Conservation (phyloP, 1,140 invertebrate genomes). For the Papilio polyxenes region DNA sequence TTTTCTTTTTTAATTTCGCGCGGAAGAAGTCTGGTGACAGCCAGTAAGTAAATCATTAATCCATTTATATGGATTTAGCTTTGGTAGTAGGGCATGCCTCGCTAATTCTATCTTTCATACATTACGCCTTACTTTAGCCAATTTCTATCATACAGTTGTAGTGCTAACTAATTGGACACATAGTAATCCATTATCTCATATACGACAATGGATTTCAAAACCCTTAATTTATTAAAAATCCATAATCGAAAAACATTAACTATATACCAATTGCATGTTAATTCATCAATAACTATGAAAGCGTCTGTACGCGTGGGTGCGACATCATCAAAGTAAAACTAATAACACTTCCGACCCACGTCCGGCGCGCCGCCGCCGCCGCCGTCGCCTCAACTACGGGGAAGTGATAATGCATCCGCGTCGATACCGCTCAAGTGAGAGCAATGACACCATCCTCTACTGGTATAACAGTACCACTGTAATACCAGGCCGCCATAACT, state of each 20-base stretch:
- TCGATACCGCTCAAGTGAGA: neutral
- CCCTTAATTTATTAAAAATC: neutral
- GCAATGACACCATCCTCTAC: neutral
- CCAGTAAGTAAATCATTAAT: too few relatives aligned
- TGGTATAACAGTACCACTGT: neutral
- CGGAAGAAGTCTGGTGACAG: too few relatives aligned
- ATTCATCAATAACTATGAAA: neutral
- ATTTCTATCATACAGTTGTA: neutral
- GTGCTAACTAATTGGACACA: neutral
- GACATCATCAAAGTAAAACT: constrained; percentile 17
- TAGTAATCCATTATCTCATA: neutral
- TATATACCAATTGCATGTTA: neutral
- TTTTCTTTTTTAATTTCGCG: too few relatives aligned
- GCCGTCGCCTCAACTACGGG: constrained; percentile 1
- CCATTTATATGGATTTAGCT: too few relatives aligned
- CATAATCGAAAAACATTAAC: neutral
- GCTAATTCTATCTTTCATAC: neutral
- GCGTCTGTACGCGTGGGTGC: neutral
- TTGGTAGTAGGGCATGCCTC: neutral
- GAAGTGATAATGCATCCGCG: constrained; percentile 31
- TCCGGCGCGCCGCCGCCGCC: neutral
- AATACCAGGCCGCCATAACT: too few relatives aligned
- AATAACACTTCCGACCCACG: constrained; percentile 25
- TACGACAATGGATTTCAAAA: neutral
- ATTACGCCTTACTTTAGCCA: too few relatives aligned